Evolutionary conservation across 1,140 invertebrate genomes (phyloP), one percentile per base, ranked within the genome.

Genomic region (Leptestheria dahalacensis): DNA sequence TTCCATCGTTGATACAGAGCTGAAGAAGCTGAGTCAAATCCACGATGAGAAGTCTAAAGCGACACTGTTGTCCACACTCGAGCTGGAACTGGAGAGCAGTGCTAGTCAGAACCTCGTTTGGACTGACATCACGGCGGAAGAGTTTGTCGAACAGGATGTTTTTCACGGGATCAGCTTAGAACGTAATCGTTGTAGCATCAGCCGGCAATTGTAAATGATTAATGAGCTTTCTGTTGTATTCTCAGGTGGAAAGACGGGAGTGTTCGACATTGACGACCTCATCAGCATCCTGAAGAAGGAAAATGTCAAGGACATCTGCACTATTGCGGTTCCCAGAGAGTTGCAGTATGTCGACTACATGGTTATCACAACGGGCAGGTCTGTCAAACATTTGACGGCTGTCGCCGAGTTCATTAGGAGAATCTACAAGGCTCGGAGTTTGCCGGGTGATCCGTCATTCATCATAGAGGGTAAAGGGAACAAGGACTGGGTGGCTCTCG

Each of bases 221-320:
- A 59, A 59, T 57, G 60, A 2, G 59, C 56, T 12, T 60, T 33
- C 26, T 33, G 48, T 65, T 50, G 62, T 62, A 62, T 64, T 77
- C 75, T 23, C 64, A 92, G 88, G 83, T 67, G 90, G 89, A 1
- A 66, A 77, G 59, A 78, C 68, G 63, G 88, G 88, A 21, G 88
- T 92, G 1, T 91, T 82, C 71, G 89, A 93, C 66, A 78, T 95
- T 33, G 84, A 91, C 70, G 87, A 95, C 61, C 70, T 96, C 25
- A 79, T 94, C 0, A 76, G 82, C 15, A 68, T 91, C 47, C 70
- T 97, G 18, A 75, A 77, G 64, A 76, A 77, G 65, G 86, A 94
- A 68, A 90, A 86, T 67, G 83, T 82, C 0, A 73, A 74, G 66
- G 79, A 95, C 68, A 80, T 95, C 60, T 89, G 87, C 76, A 88